Evolutionary conservation across 2,797 vertebrate species (phyloP).

Genomic region (Lagocephalus sceleratus): DNA sequence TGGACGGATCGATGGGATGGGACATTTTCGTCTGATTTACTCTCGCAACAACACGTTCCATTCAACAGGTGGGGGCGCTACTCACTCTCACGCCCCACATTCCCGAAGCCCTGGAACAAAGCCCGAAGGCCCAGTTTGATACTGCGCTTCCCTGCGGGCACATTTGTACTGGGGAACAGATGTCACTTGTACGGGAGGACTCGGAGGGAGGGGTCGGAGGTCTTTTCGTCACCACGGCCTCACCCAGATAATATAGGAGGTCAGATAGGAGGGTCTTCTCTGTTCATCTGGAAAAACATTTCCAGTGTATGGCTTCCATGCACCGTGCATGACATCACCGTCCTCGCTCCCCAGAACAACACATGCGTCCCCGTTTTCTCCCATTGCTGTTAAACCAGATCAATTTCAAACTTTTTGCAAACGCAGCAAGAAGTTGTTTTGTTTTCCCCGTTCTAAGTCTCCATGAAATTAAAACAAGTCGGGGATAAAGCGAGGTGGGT

Average conservation of each 20-base stretch:
- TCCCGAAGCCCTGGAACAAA: slow-evolving; percentile 6
- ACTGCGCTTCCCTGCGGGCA: slow-evolving; percentile 1
- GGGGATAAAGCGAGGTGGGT: neutral
- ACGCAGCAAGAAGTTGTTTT: neutral
- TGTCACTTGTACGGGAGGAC: slow-evolving; percentile 1
- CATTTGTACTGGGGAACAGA: slow-evolving; percentile 9
- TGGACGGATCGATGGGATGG: no score
- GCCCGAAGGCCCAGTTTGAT: neutral
- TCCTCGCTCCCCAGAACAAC: slow-evolving; percentile 4
- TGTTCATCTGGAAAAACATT: slow-evolving; percentile 38
- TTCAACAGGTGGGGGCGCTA: slow-evolving; percentile 35
- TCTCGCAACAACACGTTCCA: neutral
- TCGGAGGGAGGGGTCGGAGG: slow-evolving; percentile 8
- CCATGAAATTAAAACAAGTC: neutral
- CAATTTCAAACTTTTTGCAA: neutral
- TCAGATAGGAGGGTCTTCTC: slow-evolving; percentile 12
- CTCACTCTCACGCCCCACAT: slow-evolving; percentile 3
- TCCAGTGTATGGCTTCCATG: slow-evolving; percentile 39
- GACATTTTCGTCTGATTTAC: no score
- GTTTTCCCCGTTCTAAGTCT: neutral
- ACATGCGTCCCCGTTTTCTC: slow-evolving; percentile 3
- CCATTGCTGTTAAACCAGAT: slow-evolving; percentile 1
- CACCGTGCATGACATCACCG: slow-evolving; percentile 43
- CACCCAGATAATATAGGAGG: slow-evolving; percentile 28
- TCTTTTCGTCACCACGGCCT: neutral